Conservation (phyloP, 2,113 vertebrate species). For the Macrotis lagotis region DNA sequence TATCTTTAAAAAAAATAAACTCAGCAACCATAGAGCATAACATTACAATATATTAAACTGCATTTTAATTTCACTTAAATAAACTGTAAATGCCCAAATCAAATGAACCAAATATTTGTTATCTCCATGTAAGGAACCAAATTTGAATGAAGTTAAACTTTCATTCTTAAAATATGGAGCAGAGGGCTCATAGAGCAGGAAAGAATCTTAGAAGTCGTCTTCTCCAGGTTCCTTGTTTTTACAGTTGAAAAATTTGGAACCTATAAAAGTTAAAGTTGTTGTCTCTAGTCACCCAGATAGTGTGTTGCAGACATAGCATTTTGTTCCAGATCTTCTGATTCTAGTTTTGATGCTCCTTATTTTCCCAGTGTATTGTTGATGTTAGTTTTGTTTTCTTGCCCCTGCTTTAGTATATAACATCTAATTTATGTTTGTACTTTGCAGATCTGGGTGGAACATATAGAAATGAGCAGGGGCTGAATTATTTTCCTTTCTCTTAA, state of each 20-base stretch:
- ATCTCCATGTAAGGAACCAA: background rate
- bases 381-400: background rate
- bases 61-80: constrained; percentile 31
- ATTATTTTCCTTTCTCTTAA: background rate
- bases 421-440: background rate
- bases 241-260: background rate
- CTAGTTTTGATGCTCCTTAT: background rate
- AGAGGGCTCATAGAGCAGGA: background rate
- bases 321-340: background rate
- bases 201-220: background rate
- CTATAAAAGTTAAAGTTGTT: background rate
- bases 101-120: background rate
- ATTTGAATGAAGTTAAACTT: constrained; percentile 11
- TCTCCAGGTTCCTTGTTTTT: background rate
- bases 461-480: background rate
- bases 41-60: background rate
- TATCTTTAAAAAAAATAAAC: constrained; percentile 27
- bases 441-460: background rate
- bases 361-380: background rate
- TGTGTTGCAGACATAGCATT: background rate
- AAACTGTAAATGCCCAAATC: background rate
- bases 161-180: constrained; percentile 9
- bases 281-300: background rate
- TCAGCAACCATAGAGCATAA: background rate
- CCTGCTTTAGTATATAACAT: background rate